These are phyloP conservation scores for Phenganax stokvisi DNA, from an alignment of 92 coral and sea anemone species.

Conservation along the genomic window DNA sequence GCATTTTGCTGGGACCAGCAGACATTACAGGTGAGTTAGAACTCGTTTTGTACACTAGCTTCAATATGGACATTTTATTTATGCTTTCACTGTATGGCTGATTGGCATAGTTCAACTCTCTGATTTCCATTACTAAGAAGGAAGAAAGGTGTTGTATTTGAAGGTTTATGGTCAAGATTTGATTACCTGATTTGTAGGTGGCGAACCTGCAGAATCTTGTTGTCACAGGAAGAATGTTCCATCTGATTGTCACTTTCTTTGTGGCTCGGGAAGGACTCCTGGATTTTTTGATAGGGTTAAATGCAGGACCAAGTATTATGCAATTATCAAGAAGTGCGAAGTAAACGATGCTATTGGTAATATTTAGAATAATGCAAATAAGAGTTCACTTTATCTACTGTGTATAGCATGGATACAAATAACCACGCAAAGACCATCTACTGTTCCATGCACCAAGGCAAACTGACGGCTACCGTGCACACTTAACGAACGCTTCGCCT, in stretches of 20 bases:
- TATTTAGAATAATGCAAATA: neutral
- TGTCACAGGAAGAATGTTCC: slow-evolving; percentile 60
- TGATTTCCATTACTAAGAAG: neutral
- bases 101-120: neutral
- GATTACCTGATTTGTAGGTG: slow-evolving; percentile 5
- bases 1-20: slow-evolving; percentile 9
- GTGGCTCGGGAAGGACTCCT: slow-evolving; percentile 64
- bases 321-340: slow-evolving; percentile 67
- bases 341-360: slow-evolving; percentile 63
- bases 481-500: neutral
- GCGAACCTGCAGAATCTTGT: slow-evolving; percentile 44
- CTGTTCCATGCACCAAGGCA: neutral
- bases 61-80: neutral
- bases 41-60: neutral
- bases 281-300: slow-evolving; percentile 67
- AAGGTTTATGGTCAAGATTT: neutral
- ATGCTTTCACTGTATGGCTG: neutral
- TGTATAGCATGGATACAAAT: neutral
- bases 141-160: neutral
- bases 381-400: neutral
- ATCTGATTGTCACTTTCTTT: slow-evolving; percentile 77
- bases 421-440: neutral
- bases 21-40: slow-evolving; percentile 8
- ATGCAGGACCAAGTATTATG: slow-evolving; percentile 66
- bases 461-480: too few relatives aligned